Conservation (phyloP, 2,113 vertebrate species). For the Anoplopoma fimbria region DNA sequence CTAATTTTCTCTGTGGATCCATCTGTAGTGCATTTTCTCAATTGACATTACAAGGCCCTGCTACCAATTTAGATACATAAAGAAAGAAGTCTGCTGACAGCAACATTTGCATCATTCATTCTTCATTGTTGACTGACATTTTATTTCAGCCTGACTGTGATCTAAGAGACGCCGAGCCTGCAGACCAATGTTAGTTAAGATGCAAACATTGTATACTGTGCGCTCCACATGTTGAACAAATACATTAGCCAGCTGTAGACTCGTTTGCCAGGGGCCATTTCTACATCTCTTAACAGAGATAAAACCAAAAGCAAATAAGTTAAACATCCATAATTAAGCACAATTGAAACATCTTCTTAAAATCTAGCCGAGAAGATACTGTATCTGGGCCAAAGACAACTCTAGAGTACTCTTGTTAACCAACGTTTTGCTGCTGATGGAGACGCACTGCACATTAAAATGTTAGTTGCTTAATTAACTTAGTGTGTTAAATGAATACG, state of each 20-base stretch:
- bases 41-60: constrained; percentile 32
- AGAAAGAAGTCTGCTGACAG: constrained; percentile 38
- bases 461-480: constrained; percentile 22
- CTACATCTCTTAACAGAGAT: constrained; percentile 27
- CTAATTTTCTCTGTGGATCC: background rate
- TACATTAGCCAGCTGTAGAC: constrained; percentile 48
- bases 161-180: constrained; percentile 22
- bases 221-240: constrained; percentile 37
- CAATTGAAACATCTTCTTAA: constrained; percentile 30
- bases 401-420: constrained; percentile 19
- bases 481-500: constrained; percentile 26
- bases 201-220: constrained; percentile 44
- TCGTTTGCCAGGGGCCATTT: constrained; percentile 45
- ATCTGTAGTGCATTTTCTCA: constrained; percentile 29
- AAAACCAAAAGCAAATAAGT: constrained; percentile 50
- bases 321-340: constrained; percentile 53
- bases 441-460: constrained; percentile 24
- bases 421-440: constrained; percentile 17
- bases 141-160: constrained; percentile 26
- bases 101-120: constrained; percentile 48
- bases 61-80: constrained; percentile 44
- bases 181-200: constrained; percentile 22
- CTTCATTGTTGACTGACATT: constrained; percentile 20
- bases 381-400: constrained; percentile 20
- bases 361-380: constrained; percentile 2